Conservation (phyloP, 2,113 vertebrate genomes). For the Lonchura striata region DNA sequence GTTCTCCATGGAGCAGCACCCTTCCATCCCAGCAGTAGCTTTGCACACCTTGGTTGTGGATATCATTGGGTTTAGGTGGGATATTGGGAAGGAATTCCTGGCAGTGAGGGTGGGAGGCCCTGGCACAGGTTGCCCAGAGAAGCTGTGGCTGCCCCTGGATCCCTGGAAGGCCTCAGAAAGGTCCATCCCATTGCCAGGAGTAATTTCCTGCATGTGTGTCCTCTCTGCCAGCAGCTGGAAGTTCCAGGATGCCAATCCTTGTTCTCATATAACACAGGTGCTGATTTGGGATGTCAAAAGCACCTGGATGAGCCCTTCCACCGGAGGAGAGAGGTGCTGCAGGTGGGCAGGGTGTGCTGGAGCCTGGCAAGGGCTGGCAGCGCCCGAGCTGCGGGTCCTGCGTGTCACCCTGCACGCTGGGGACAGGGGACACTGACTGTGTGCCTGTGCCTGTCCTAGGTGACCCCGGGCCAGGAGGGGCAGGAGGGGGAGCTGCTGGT, state of each 20-base stretch:
- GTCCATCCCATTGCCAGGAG: neutral
- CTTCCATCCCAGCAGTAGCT: neutral
- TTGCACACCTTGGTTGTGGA: neutral
- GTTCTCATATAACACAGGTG: fast-evolving
- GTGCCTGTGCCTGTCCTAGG: slow-evolving; percentile 66
- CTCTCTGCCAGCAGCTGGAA: neutral
- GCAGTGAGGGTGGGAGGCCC: fast-evolving
- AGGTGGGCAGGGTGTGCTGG: neutral
- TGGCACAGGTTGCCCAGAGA: neutral
- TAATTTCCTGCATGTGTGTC: neutral
- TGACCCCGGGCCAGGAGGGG: slow-evolving; percentile 79
- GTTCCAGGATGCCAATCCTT: neutral
- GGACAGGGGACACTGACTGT: fast-evolving
- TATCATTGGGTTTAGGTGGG: neutral
- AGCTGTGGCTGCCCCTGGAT: neutral
- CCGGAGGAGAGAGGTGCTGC: neutral
- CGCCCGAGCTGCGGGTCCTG: fast-evolving
- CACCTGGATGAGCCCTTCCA: neutral
- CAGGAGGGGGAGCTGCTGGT: slow-evolving; percentile 92
- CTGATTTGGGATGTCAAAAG: neutral
- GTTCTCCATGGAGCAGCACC: neutral
- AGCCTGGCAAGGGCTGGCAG: neutral
- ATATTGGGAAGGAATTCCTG: neutral
- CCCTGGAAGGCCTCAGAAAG: neutral
- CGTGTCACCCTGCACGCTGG: neutral